Evolutionary conservation across 2,888 invertebrate species (phyloP), one percentile per base, ranked within the genome.

Genomic region (Lamproptera curius): DNA sequence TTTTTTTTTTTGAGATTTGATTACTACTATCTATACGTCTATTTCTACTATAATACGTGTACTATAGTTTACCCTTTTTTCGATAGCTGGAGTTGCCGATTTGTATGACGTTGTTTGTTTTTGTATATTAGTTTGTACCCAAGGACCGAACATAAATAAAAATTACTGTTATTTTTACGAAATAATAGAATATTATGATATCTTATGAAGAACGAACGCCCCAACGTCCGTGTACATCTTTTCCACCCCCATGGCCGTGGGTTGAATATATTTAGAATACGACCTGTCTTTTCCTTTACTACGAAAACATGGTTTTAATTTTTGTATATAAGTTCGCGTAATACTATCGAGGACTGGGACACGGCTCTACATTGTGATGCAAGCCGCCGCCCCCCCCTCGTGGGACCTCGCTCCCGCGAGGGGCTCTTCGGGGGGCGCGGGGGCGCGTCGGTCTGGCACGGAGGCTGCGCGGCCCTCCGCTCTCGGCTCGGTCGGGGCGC

Each of bases 401-500:
- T 28, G 42, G 39, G 37, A 39, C 16, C n/a, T n/a, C n/a, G n/a
- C n/a, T n/a, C n/a, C n/a, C n/a, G n/a, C 42, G 38, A 28, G 39
- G 42, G 28, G 41, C 42, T 42, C 17, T 26, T 45, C 31, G 31
- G 42, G 17, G 46, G 35, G 42, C 38, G 36, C 14, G 20, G 33
- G 20, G 16, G 34, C 1, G 62, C 62, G 63, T 69, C 70, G 65
- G 57, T 51, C 54, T 59, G 58, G 67, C 63, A 61, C 64, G 63
- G 71, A 70, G 67, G 62, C 67, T 63, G 61, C 64, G 63, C 70
- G 70, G 67, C 62, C 58, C 59, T 57, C 62, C 54, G 50, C 55
- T 53, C 52, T 52, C 50, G 42, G 40, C 35, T 49, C 36, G 52
- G 41, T 56, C 54, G 63, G 60, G 62, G 57, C 62, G 62, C 57